Percentiles rank a stretch among this genome's conserved stretches.
Conservation (phyloP, 1,140 invertebrate species). For the Venustaconcha ellipsiformis region DNA sequence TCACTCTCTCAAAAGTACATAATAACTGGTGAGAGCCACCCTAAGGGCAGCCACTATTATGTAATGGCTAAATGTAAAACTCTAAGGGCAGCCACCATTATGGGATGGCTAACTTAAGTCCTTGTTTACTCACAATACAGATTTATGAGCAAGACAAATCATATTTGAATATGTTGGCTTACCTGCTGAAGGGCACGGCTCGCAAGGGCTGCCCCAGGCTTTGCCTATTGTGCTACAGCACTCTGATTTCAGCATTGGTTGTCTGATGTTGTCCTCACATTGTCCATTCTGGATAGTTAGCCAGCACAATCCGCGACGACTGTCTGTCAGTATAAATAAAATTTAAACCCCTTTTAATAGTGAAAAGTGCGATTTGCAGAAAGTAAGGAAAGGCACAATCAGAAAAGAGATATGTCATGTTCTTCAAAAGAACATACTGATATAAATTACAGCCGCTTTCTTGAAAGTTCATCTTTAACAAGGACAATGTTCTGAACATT, state of each 20-base stretch:
- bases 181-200: slow-evolving; percentile 49
- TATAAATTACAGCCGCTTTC: no score
- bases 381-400: background rate
- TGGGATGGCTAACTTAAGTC: no score
- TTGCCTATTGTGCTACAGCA: slow-evolving; percentile 91
- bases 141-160: no score
- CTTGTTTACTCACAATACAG: no score
- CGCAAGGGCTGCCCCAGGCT: slow-evolving; percentile 91
- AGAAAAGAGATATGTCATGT: background rate
- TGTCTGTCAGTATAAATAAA: slow-evolving; percentile 74
- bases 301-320: slow-evolving; percentile 88
- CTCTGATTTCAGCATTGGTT: slow-evolving; percentile 80
- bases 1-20: no score
- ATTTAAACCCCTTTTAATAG: background rate
- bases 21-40: no score
- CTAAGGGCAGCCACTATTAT: no score
- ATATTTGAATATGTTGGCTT: slow-evolving; percentile 11
- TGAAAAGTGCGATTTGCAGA: background rate
- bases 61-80: no score
- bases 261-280: slow-evolving; percentile 85
- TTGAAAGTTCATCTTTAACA: no score
- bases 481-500: no score
- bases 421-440: background rate
- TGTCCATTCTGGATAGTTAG: slow-evolving; percentile 81
- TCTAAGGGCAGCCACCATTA: no score